A percentile compares a stretch with the other conserved stretches of the same genome.
Evolutionary conservation across 2,797 vertebrate genomes (phyloP).

Genomic region (Hydrophis major): DNA sequence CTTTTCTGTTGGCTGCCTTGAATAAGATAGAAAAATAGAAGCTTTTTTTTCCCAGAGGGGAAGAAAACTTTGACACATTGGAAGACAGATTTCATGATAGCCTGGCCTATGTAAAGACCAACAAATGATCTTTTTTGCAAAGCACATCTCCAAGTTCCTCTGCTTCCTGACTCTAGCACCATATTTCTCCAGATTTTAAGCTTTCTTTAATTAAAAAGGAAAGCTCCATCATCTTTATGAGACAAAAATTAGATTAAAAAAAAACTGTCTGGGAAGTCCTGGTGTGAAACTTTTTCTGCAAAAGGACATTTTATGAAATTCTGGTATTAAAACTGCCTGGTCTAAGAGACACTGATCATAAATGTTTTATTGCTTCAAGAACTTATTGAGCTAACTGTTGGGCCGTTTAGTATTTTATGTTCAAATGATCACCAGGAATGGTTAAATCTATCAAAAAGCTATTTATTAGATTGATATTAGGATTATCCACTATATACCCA

Average conservation of each 20-base stretch:
- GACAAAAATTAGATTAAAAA: background rate
- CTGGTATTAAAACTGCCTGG: background rate
- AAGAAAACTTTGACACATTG: background rate
- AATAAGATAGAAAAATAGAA: background rate
- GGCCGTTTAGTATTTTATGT: background rate
- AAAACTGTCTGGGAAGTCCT: background rate
- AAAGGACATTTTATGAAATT: background rate
- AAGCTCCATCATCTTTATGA: background rate
- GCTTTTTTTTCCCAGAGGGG: background rate
- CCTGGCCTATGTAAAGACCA: background rate
- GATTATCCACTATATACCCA: background rate
- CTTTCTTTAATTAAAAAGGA: background rate
- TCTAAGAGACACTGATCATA: background rate
- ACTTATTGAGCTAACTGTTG: background rate
- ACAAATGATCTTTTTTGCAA: background rate
- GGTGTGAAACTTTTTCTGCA: background rate
- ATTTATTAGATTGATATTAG: background rate
- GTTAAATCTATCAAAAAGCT: background rate
- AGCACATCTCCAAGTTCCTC: background rate
- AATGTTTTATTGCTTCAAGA: background rate
- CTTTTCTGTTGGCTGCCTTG: background rate
- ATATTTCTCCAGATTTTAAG: background rate
- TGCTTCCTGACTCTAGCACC: background rate
- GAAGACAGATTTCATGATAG: background rate
- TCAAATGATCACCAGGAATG: background rate